Percentiles rank a stretch among this genome's conserved stretches.
phyloP scores from a whole-genome alignment of 1,140 invertebrate species.

The Maniola jurtina region DNA sequence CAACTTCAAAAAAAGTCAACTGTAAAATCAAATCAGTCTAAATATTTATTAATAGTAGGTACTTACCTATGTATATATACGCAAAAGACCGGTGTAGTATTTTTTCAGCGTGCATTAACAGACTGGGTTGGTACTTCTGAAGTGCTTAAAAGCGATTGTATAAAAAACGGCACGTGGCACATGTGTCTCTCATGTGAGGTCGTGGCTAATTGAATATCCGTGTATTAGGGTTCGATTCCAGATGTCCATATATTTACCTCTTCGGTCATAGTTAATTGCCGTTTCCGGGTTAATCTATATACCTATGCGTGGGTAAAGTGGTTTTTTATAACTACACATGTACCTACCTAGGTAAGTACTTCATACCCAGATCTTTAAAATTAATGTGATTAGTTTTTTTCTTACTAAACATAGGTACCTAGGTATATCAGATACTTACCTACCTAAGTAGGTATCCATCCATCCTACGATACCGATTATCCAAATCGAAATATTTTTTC shows the following conservation, averaged over 20 bases:
- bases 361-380: too few relatives aligned
- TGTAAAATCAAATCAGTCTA: too few relatives aligned
- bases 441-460: too few relatives aligned
- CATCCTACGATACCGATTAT: too few relatives aligned
- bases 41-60: neutral
- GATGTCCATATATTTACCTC: slow-evolving; percentile 19
- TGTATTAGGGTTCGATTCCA: slow-evolving; percentile 32
- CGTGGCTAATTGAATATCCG: slow-evolving; percentile 43
- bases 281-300: slow-evolving; percentile 16
- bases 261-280: slow-evolving; percentile 15
- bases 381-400: too few relatives aligned
- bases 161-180: slow-evolving; percentile 40
- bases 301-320: slow-evolving; percentile 7
- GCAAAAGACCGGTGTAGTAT: neutral
- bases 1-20: too few relatives aligned
- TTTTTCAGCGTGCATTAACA: slow-evolving; percentile 6
- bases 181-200: slow-evolving; percentile 37
- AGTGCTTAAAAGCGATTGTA: slow-evolving; percentile 17
- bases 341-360: too few relatives aligned
- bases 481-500: too few relatives aligned
- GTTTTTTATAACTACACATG: neutral
- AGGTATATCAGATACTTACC: too few relatives aligned
- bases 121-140: slow-evolving; percentile 17
- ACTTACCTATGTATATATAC: too few relatives aligned
- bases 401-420: too few relatives aligned